Evolutionary conservation across 2,888 invertebrate genomes (phyloP).

Genomic region (Helicoverpa assulta): DNA sequence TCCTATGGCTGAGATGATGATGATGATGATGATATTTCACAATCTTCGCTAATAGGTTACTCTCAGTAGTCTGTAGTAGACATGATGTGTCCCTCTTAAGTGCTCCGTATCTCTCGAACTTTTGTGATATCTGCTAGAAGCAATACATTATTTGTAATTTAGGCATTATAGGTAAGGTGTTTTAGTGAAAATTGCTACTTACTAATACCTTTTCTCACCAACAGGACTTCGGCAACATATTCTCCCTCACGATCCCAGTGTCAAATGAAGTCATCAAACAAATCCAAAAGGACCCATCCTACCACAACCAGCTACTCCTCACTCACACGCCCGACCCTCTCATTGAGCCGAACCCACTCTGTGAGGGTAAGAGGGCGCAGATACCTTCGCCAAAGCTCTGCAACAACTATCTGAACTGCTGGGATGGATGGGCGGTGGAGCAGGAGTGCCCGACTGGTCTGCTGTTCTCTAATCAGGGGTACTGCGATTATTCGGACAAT

Average conservation of each 20-base stretch:
- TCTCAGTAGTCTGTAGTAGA: too few species aligned
- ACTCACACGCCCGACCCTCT: conserved; percentile 74
- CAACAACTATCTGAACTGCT: conserved; percentile 92
- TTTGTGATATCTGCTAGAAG: too few species aligned
- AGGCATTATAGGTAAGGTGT: too few species aligned
- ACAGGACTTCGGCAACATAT: conserved; percentile 72
- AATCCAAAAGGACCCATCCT: conserved; percentile 77
- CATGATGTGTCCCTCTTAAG: too few species aligned
- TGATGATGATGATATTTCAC: too few species aligned
- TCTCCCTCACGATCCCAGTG: conserved; percentile 83
- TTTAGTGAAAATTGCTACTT: too few species aligned
- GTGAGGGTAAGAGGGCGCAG: conserved; percentile 90
- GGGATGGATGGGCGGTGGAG: conserved; percentile 92
- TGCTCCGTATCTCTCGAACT: too few species aligned
- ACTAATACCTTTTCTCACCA: neutral
- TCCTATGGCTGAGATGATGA: too few species aligned
- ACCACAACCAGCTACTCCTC: conserved; percentile 78
- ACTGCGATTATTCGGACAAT: conserved; percentile 92
- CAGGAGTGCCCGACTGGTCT: conserved; percentile 92
- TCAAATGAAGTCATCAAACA: conserved; percentile 82
- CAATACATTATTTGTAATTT: too few species aligned
- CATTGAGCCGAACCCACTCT: conserved; percentile 78
- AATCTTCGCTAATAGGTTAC: too few species aligned
- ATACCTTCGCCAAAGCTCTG: conserved; percentile 91
- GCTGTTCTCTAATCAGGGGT: conserved; percentile 90